Evolutionary conservation across 2,113 vertebrate genomes (phyloP).

Genomic region (Chinchilla lanigera): DNA sequence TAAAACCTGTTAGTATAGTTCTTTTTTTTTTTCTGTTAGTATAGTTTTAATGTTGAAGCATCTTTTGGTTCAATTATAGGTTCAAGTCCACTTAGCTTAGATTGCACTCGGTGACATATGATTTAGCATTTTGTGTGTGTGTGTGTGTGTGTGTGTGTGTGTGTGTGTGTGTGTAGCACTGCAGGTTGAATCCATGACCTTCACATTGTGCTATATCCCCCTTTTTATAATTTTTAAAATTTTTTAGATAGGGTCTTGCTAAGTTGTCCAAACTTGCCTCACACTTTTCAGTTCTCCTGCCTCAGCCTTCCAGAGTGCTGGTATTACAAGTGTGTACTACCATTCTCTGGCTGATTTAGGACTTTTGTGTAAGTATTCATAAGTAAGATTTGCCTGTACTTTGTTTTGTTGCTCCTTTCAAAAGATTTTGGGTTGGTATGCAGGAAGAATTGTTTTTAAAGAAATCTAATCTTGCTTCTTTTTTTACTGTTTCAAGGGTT

Average conservation of each 20-base stretch:
- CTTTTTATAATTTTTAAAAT: background rate
- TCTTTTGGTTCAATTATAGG: background rate
- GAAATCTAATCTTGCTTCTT: slow-evolving; percentile 2
- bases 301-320: background rate
- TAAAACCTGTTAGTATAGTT: background rate
- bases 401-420: slow-evolving; percentile 5
- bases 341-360: background rate
- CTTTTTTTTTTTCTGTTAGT: background rate
- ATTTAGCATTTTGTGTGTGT: background rate
- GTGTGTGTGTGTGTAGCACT: background rate
- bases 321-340: background rate
- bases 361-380: slow-evolving; percentile 46
- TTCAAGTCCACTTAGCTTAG: background rate
- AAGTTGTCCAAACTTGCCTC: background rate
- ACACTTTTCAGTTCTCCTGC: background rate
- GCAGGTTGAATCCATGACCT: background rate
- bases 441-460: background rate
- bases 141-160: background rate
- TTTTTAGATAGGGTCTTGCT: background rate
- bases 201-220: background rate
- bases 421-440: background rate
- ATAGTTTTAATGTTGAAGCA: background rate
- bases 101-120: slow-evolving; percentile 10
- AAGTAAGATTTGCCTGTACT: background rate
- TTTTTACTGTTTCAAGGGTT: background rate